Conservation (phyloP, 2,113 vertebrate genomes). For the Leucopsar rothschildi region DNA sequence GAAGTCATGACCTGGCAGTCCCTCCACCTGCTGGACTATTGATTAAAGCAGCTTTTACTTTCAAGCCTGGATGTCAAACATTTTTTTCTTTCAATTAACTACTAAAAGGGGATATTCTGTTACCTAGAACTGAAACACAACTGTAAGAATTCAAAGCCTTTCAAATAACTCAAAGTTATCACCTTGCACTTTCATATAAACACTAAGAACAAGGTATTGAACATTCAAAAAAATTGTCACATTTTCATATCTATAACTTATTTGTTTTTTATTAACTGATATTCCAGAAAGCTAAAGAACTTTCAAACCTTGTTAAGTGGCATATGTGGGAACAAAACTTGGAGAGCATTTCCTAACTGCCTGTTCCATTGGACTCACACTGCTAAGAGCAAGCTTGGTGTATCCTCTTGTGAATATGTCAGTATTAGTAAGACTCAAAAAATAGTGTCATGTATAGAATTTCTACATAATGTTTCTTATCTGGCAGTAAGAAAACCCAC, state of each 20-base stretch:
- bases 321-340: neutral
- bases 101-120: neutral
- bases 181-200: neutral
- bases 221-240: neutral
- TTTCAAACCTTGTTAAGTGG: neutral
- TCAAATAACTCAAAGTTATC: neutral
- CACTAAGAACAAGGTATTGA: neutral
- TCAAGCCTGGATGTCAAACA: neutral
- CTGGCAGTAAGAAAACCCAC: neutral
- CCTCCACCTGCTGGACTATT: neutral
- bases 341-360: neutral
- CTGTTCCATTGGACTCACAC: neutral
- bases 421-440: neutral
- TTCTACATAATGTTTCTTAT: neutral
- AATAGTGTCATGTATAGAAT: neutral
- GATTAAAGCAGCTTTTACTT: slow-evolving; percentile 4
- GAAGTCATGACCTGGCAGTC: neutral
- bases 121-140: neutral
- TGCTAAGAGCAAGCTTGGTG: neutral
- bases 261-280: neutral
- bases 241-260: neutral
- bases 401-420: neutral
- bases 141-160: neutral
- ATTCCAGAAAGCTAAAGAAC: neutral
- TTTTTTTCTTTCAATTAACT: neutral